Evolutionary conservation across 2,888 invertebrate genomes (phyloP).

Genomic region (Scaptodrosophila latifasciaeformis): DNA sequence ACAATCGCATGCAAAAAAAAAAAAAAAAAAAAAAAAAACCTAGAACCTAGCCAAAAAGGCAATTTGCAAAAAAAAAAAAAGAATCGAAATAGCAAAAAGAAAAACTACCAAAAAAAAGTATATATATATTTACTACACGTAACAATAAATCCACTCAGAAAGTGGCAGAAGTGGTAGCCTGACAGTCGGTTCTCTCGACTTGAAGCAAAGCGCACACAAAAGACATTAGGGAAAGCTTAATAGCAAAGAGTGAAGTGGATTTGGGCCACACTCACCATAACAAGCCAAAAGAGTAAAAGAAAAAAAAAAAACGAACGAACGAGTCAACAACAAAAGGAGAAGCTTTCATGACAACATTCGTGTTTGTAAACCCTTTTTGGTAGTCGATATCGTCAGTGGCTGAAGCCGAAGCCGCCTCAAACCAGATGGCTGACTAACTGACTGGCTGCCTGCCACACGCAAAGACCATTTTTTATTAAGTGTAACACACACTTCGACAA

Average conservation of each 20-base stretch:
- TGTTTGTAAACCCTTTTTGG: conserved; percentile 18
- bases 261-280: too few relatives aligned
- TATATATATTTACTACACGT: conserved; percentile 68
- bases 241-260: too few relatives aligned
- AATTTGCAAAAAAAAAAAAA: conserved; percentile 40
- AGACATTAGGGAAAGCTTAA: not conserved
- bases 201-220: conserved; percentile 47
- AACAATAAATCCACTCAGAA: conserved; percentile 64
- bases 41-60: conserved; percentile 52
- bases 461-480: conserved; percentile 53
- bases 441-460: conserved; percentile 30
- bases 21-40: conserved; percentile 19
- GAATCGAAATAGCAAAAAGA: conserved; percentile 5
- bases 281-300: too few relatives aligned
- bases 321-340: conserved; percentile 20
- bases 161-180: conserved; percentile 8
- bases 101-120: conserved; percentile 24
- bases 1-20: conserved; percentile 31
- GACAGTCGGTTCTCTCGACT: too few relatives aligned
- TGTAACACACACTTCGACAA: conserved; percentile 62
- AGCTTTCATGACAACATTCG: conserved; percentile 30
- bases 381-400: not conserved
- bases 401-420: too few relatives aligned
- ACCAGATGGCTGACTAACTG: too few relatives aligned
- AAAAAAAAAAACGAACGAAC: too few relatives aligned